Base-by-base conservation (phyloP, 2,113 vertebrate genomes). In the Toxotes chatareus region DNA sequence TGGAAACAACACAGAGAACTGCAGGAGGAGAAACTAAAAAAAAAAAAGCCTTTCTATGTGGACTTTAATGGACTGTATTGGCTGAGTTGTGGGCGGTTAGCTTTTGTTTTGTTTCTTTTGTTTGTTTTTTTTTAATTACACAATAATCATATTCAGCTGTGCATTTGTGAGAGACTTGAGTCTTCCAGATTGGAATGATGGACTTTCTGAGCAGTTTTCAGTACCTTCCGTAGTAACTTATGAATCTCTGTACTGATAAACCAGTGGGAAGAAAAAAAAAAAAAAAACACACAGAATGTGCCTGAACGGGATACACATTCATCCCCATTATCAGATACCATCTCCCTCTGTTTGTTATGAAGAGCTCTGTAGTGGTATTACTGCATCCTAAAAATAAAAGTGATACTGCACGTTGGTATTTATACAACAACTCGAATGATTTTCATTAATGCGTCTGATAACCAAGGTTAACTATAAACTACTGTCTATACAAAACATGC, bases 321-420 rank as follows among this genome's bases (percentile, higher is more conserved):
- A 65, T 51, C 55, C 13, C 36, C 31, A 0, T 27, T 10, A 27
- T 68, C 51, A 38, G 31, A 73, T 62, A 47, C 36, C 40, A 0
- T 57, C 47, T 34, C 5, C 63, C 19, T 47, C 8, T 51, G 27
- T 87, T 62, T 68, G 49, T 74, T 42, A 42, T 10, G 7, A 65
- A 75, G 5, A 55, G 7, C 36, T 49, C 61, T 69, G 36, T 57
- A 47, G 36, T 46, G 32, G 46, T 66, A 44, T 74, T 65, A 56
- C 73, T 68, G 44, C 27, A 21, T 71, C 17, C 12, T 42, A 6
- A 47, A 38, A 84, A 77, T 76, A 70, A 76, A 83, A 21, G 36
- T 47, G 63, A 72, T 70, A 11, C 61, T 69, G 64, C 66, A 71
- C 6, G 21, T 40, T 55, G 13, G 13, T 82, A 77, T 86, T 76